Conservation (phyloP, 1,140 invertebrate species). For the Zaprionus kolodkinae region DNA sequence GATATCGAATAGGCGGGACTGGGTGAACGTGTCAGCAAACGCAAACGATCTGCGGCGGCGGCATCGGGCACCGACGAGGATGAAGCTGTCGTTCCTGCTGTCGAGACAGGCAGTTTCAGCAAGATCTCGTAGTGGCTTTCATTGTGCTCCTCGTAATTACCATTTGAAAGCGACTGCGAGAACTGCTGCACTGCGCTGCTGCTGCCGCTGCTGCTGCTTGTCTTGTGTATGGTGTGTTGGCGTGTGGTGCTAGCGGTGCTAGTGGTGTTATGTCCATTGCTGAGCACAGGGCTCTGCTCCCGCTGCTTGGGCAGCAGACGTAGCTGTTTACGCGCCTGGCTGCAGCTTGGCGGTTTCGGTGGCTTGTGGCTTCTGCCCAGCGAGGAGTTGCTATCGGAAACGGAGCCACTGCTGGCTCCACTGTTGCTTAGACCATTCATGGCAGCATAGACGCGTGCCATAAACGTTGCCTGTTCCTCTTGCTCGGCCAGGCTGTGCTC, state of each 20-base stretch:
- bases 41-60: slow-evolving; percentile 55
- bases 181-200: slow-evolving; percentile 23
- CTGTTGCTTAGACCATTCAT: slow-evolving; percentile 70
- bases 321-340: slow-evolving; percentile 70
- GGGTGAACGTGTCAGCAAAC: slow-evolving; percentile 69
- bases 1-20: slow-evolving; percentile 74
- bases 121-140: slow-evolving; percentile 73
- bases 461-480: slow-evolving; percentile 65
- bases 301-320: slow-evolving; percentile 72
- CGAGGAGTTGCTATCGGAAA: slow-evolving; percentile 53
- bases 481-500: slow-evolving; percentile 13
- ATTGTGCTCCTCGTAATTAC: slow-evolving; percentile 47
- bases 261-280: slow-evolving; percentile 58
- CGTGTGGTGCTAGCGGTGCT: slow-evolving; percentile 19
- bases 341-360: slow-evolving; percentile 65
- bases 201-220: slow-evolving; percentile 30
- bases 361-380: slow-evolving; percentile 61
- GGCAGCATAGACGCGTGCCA: slow-evolving; percentile 70
- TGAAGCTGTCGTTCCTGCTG: slow-evolving; percentile 27
- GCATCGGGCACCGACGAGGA: slow-evolving; percentile 5
- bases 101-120: slow-evolving; percentile 74
- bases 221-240: slow-evolving; percentile 21
- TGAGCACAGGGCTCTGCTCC: slow-evolving; percentile 71
- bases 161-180: slow-evolving; percentile 61
- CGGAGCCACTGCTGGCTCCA: slow-evolving; percentile 31